These are phyloP conservation scores for Glareola pratincola DNA, from an alignment of 2,113 vertebrate genomes.

Conservation along the genomic window DNA sequence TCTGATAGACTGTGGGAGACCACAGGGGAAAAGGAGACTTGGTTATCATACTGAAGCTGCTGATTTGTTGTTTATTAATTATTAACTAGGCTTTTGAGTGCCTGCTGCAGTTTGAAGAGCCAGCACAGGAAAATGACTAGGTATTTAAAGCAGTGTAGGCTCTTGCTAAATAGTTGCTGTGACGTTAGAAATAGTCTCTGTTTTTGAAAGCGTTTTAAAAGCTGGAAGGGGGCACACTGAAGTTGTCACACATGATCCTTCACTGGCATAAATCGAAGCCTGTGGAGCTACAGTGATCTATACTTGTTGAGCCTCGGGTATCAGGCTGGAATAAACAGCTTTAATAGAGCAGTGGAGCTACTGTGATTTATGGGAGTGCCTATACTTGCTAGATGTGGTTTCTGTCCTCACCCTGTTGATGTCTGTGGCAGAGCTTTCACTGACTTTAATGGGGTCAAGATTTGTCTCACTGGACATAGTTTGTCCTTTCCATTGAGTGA, in stretches of 20 bases:
- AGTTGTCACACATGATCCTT: neutral
- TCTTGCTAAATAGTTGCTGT: neutral
- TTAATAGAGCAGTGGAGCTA: neutral
- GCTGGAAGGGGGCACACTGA: neutral
- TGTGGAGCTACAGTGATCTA: constrained; percentile 10
- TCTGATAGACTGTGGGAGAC: neutral
- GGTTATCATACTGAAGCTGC: constrained; percentile 27
- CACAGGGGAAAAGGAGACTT: constrained; percentile 30
- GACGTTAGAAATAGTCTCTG: neutral
- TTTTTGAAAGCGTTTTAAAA: neutral
- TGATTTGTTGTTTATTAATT: constrained; percentile 60
- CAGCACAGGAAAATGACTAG: neutral
- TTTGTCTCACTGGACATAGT: neutral
- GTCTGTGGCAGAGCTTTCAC: neutral
- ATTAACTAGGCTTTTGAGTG: constrained; percentile 14
- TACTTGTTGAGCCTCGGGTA: constrained; percentile 35
- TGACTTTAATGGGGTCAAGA: neutral
- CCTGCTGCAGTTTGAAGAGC: neutral
- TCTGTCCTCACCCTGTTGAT: neutral
- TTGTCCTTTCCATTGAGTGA: neutral
- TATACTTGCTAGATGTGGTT: neutral
- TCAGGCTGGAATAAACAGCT: constrained; percentile 35
- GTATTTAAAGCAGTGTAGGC: neutral
- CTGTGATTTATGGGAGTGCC: constrained; percentile 32
- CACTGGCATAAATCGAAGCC: neutral